Conservation (phyloP, 2,113 vertebrate genomes). For the Malaclemys terrapin region DNA sequence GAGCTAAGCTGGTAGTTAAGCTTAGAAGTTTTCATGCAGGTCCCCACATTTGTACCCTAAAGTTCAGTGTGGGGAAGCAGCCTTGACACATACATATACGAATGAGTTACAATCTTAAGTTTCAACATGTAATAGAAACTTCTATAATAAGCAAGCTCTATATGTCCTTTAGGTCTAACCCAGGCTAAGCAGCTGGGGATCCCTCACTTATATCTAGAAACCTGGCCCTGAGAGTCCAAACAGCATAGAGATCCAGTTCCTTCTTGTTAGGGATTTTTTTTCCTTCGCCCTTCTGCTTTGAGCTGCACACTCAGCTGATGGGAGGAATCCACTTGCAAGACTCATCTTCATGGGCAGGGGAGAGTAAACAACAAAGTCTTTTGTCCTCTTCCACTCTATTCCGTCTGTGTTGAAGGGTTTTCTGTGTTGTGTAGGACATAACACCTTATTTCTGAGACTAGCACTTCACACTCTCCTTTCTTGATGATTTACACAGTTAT, state of each 20-base stretch:
- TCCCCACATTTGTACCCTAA: no score
- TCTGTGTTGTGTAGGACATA: neutral
- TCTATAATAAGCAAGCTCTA: neutral
- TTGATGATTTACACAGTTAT: neutral
- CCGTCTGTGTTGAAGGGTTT: neutral
- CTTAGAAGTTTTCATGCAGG: no score
- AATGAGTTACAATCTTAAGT: neutral
- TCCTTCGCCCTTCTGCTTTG: neutral
- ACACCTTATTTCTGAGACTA: neutral
- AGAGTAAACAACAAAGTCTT: neutral
- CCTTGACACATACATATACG: no score
- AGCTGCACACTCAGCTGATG: neutral
- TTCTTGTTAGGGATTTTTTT: neutral
- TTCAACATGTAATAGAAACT: neutral
- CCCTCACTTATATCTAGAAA: neutral
- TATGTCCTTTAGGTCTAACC: neutral
- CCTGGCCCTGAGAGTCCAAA: neutral
- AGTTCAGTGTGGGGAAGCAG: no score
- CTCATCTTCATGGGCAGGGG: neutral
- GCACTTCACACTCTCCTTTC: neutral
- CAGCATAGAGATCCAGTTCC: neutral
- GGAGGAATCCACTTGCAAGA: neutral
- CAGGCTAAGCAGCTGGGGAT: neutral
- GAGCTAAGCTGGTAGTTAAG: no score
- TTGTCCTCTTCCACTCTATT: neutral